phyloP scores from a whole-genome alignment of 2,888 invertebrate species.

The Conus canariensis region DNA sequence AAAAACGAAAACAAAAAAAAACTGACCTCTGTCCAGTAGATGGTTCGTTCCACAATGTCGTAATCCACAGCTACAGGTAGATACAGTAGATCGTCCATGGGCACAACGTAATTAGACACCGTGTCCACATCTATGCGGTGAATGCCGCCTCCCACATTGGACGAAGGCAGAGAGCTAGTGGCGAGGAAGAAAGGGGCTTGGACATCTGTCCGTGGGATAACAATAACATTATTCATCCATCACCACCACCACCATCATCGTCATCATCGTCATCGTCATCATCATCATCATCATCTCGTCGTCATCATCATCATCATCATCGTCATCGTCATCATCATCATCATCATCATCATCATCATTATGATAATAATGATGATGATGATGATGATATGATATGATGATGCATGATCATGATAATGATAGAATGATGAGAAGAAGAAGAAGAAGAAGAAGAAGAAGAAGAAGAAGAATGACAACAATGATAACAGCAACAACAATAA shows the following conservation, averaged over 20 bases:
- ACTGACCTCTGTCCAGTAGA: slow-evolving; percentile 17
- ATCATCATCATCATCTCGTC: neutral
- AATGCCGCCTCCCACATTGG: neutral
- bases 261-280: too few relatives aligned
- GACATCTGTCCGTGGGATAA: neutral
- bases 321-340: neutral
- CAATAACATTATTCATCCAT: too few relatives aligned
- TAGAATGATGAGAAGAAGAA: too few relatives aligned
- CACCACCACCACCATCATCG: too few relatives aligned
- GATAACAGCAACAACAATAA: too few relatives aligned
- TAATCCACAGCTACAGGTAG: neutral
- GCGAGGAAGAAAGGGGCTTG: neutral
- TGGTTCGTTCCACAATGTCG: neutral
- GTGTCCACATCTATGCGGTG: neutral
- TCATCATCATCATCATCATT: too few relatives aligned
- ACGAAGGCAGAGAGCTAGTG: neutral
- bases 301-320: neutral
- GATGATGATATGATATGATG: too few relatives aligned
- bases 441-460: too few relatives aligned
- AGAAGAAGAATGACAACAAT: too few relatives aligned
- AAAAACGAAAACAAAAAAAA: too few relatives aligned
- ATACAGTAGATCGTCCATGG: neutral
- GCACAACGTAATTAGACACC: neutral
- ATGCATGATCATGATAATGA: too few relatives aligned
- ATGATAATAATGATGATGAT: too few relatives aligned